Evolutionary conservation across 2,888 invertebrate genomes (phyloP).

Genomic region (Diabrotica balteata): DNA sequence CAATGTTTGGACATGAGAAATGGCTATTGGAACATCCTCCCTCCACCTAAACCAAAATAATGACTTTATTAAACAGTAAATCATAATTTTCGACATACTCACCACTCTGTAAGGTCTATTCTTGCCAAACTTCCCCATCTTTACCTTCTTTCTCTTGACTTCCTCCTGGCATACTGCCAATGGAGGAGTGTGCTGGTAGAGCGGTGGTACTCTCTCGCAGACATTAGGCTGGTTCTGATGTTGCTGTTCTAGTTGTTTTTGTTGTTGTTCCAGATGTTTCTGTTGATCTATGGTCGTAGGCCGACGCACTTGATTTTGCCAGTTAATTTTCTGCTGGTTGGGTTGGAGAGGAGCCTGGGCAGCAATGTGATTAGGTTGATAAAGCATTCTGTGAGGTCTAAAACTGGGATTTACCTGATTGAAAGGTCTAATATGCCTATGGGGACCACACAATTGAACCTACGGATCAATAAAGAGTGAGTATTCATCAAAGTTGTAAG

Average conservation of each 20-base stretch:
- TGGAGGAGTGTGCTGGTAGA: conserved; percentile 74
- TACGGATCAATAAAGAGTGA: conserved; percentile 5
- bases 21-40: conserved; percentile 46
- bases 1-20: conserved; percentile 67
- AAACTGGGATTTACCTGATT: conserved; percentile 49
- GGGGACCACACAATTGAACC: conserved; percentile 56
- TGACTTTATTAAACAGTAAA: too few species aligned
- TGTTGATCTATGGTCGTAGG: conserved; percentile 38
- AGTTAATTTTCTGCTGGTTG: conserved; percentile 66
- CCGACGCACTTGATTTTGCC: conserved; percentile 52
- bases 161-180: conserved; percentile 66
- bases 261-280: conserved; percentile 34
- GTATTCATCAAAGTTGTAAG: background rate
- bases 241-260: conserved; percentile 48
- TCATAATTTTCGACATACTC: background rate
- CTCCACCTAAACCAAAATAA: conserved; percentile 5
- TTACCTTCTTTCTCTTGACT: conserved; percentile 66
- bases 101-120: conserved; percentile 64
- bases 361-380: conserved; percentile 58
- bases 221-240: conserved; percentile 56
- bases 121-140: conserved; percentile 63
- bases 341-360: conserved; percentile 44
- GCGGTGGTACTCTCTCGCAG: conserved; percentile 76
- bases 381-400: conserved; percentile 47
- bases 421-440: conserved; percentile 52